A percentile compares a stretch with the other conserved stretches of the same genome.
These are phyloP conservation scores for Atrina japonica DNA, from an alignment of 2,888 invertebrate species.

Conservation along the genomic window DNA sequence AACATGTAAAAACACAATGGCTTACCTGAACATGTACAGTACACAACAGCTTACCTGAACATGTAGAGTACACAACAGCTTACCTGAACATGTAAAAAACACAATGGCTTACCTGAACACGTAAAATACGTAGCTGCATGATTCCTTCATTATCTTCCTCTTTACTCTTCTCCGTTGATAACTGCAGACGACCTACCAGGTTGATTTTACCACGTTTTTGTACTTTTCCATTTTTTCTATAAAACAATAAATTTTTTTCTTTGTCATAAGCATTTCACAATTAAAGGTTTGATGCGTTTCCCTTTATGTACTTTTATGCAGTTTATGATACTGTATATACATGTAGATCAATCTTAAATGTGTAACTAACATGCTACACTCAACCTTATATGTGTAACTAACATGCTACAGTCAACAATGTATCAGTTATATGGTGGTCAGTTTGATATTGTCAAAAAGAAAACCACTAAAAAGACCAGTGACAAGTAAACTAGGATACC, in stretches of 20 bases:
- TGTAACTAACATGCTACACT: no score
- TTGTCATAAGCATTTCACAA: neutral
- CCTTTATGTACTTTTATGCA: neutral
- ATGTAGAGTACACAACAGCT: no score
- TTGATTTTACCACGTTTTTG: conserved; percentile 98
- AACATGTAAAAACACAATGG: no score
- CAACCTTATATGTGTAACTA: no score
- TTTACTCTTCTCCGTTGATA: conserved; percentile 96
- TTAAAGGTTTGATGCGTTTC: no score
- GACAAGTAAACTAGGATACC: no score
- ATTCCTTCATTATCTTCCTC: conserved; percentile 99
- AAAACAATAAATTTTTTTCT: conserved; percentile 43
- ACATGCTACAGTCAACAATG: no score
- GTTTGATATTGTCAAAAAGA: no score
- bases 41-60: conserved; percentile 95
- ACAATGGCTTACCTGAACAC: conserved; percentile 85
- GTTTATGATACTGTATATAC: no score
- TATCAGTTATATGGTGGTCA: no score
- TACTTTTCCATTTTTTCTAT: conserved; percentile 94
- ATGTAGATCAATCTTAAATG: no score
- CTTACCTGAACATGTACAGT: conserved; percentile 90
- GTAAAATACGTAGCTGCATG: conserved; percentile 95
- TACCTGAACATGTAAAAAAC: neutral
- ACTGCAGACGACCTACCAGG: conserved; percentile 95
- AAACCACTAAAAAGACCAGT: no score